phyloP scores from a whole-genome alignment of 2,888 invertebrate genomes.

The Thymelicus acteon region DNA sequence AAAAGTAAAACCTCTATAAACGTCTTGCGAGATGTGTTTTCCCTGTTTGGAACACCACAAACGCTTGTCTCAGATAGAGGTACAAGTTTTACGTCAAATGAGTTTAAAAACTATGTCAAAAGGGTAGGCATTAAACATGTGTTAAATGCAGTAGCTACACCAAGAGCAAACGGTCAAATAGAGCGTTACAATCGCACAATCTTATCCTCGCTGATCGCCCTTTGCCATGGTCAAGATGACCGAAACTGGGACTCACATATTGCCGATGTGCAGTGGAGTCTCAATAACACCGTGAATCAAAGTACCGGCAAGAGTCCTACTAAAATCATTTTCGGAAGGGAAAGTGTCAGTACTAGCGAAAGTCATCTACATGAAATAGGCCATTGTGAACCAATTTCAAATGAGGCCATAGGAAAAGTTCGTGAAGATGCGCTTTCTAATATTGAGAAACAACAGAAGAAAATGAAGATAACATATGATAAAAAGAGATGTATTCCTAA shows the following conservation, averaged over 20 bases:
- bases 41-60: neutral
- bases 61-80: neutral
- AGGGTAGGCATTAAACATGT: neutral
- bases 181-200: neutral
- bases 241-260: neutral
- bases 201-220: neutral
- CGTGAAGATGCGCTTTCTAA: neutral
- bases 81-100: neutral
- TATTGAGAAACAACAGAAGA: neutral
- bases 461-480: neutral
- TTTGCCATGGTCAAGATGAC: neutral
- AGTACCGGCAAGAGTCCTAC: neutral
- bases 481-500: neutral
- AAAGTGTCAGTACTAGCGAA: neutral
- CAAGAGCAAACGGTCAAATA: no score
- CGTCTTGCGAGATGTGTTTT: constrained; percentile 12
- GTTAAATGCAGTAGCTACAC: no score
- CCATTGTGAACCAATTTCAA: no score
- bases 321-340: neutral
- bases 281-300: neutral
- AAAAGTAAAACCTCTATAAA: constrained; percentile 35
- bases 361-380: neutral
- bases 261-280: neutral
- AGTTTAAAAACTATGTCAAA: neutral
- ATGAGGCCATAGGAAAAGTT: neutral